Base-by-base conservation (phyloP, 2,888 invertebrate species). In the Orthonevra nobilis region DNA sequence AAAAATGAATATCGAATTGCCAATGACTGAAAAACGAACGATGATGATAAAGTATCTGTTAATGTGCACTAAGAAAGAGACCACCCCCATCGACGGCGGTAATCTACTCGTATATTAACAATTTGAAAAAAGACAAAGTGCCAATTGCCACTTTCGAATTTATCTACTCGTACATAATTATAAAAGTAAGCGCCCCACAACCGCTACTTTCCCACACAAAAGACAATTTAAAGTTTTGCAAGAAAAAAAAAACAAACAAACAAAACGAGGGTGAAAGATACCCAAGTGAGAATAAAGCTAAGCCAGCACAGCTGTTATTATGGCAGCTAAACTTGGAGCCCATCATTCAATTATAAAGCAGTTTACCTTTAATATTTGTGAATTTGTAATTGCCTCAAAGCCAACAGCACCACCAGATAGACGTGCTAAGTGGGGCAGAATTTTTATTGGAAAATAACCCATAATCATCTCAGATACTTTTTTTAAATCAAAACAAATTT, bases 281-380 rank as follows among this genome's bases (percentile, higher is more conserved):
- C 54, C 64, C 73, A 73, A 64, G 56, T 64, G 64, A 61, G 46
- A 60, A 32, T 46, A 73, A 79, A 61, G 72, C 72, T 40, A 2
- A 14, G 17, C 19, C 14, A 36, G 9, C 12, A 12, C 32, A 4
- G 48, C 61, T 60, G 19, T 48, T 46, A 42, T 58, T 64, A 58
- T 36, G 6, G 44, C 17, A 15, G 14, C 28, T 28, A 30, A 36
- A 15, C 42, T 14, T 23, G 23, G 48, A 61, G 42, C 54, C 66
- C 79, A 79, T 79, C 73, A 73, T 73, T 79, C 72, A 79, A 79
- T 79, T 79, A 79, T 68, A 79, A 73, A 50, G 72, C 44, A 73
- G 66, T 79, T 79, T 79, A 66, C 56, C 36, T 38, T 66, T 52
- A 56, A 14, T 68, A 46, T 46, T 58, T 72, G 66, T 61, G 61